These are phyloP conservation scores for Tragelaphus strepsiceros DNA, from an alignment of 2,113 vertebrate species.

Conservation along the genomic window DNA sequence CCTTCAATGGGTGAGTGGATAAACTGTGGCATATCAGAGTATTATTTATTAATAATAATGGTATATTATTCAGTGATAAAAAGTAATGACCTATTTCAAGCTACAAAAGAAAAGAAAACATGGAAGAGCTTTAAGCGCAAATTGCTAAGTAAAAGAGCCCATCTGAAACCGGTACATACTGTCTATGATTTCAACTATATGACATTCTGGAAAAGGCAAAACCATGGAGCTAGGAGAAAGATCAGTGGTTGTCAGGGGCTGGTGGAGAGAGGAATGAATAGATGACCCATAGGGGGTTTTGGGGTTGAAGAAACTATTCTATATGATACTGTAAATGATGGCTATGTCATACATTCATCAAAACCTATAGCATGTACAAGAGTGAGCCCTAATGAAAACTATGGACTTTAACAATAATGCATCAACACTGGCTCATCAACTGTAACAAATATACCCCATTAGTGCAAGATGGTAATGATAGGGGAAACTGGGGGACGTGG, in stretches of 20 bases:
- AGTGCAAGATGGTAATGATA: neutral
- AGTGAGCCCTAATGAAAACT: neutral
- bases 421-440: neutral
- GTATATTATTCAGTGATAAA: neutral
- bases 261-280: no score
- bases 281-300: neutral
- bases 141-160: neutral
- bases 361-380: neutral
- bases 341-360: neutral
- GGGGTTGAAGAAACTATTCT: neutral
- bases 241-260: neutral
- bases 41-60: neutral
- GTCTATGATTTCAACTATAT: neutral
- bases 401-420: neutral
- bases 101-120: neutral
- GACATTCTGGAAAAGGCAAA: neutral
- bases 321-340: no score
- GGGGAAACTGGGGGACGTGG: fast-evolving
- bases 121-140: neutral
- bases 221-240: neutral
- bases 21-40: neutral
- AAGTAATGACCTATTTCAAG: neutral
- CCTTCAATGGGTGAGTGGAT: neutral
- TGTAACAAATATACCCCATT: neutral
- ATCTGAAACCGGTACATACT: neutral